Evolutionary conservation across 92 coral and sea anemone genomes (phyloP).

Genomic region (Epizoanthus stellaris): DNA sequence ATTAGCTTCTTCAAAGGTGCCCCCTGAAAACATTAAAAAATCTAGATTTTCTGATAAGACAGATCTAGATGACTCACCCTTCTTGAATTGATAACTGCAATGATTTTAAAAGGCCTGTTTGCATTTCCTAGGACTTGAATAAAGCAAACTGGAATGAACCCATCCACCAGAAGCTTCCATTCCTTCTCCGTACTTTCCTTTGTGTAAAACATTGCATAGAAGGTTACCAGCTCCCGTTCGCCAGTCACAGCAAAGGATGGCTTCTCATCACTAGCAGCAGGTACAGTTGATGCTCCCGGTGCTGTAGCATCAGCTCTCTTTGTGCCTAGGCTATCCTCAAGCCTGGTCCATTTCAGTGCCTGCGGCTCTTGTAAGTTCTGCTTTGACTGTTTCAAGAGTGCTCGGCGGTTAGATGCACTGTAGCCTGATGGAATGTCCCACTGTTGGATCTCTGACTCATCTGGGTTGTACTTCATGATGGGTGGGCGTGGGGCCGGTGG

Average conservation of each 20-base stretch:
- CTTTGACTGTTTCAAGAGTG: conserved; percentile 56
- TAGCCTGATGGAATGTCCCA: conserved; percentile 57
- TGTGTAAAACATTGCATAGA: conserved; percentile 81
- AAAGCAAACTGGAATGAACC: conserved; percentile 89
- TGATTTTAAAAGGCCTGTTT: conserved; percentile 90
- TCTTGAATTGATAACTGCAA: conserved; percentile 71
- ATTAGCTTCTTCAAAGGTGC: too few species aligned
- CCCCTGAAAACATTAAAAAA: too few species aligned
- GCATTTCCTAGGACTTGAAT: conserved; percentile 88
- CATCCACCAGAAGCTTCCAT: conserved; percentile 79
- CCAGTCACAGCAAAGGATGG: conserved; percentile 63
- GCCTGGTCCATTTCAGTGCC: conserved; percentile 59
- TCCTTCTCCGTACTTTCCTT: conserved; percentile 70
- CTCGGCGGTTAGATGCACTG: conserved; percentile 53
- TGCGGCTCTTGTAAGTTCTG: conserved; percentile 72
- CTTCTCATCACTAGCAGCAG: conserved; percentile 49
- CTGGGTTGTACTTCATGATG: conserved; percentile 65
- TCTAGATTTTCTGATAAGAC: not conserved
- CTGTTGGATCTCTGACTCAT: conserved; percentile 41
- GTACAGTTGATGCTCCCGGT: conserved; percentile 4
- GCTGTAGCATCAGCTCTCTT: conserved; percentile 22
- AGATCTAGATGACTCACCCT: conserved; percentile 75
- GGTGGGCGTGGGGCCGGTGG: conserved; percentile 73
- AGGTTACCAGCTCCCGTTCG: conserved; percentile 74
- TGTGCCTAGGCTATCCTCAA: conserved; percentile 46